These are phyloP conservation scores for Brenthis hecate DNA, from an alignment of 2,888 invertebrate genomes.

Conservation along the genomic window DNA sequence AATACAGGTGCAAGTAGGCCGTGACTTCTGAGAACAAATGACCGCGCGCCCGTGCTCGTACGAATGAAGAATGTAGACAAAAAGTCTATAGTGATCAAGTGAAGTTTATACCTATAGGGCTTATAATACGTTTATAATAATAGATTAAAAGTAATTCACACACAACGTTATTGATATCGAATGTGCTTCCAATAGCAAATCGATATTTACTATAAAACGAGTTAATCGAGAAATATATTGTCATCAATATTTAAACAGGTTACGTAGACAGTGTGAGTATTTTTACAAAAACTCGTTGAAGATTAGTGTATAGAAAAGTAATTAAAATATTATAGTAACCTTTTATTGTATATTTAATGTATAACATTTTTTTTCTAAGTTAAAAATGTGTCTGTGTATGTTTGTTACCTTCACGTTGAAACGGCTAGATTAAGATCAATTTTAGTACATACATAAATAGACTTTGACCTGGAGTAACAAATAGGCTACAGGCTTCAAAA, in stretches of 20 bases:
- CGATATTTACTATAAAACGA: neutral
- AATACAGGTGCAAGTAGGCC: slow-evolving; percentile 22
- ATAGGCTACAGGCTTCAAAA: too few species aligned
- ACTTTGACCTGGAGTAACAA: too few species aligned
- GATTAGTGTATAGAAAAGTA: too few species aligned
- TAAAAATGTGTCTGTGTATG: neutral
- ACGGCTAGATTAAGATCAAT: too few species aligned
- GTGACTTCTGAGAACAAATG: slow-evolving; percentile 22
- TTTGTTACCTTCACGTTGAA: too few species aligned
- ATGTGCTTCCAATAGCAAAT: neutral
- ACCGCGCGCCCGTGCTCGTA: neutral
- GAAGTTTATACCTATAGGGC: neutral
- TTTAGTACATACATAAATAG: too few species aligned
- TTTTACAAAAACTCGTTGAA: too few species aligned
- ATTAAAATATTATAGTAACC: too few species aligned
- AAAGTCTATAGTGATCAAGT: neutral
- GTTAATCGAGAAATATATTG: neutral
- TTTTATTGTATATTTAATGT: too few species aligned
- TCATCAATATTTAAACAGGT: too few species aligned
- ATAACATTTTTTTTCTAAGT: neutral
- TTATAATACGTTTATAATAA: neutral
- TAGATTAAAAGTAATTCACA: neutral
- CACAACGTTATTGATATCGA: too few species aligned
- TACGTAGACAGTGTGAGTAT: too few species aligned
- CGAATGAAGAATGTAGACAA: neutral